Conservation (phyloP, 2,797 vertebrate genomes). For the Enteromius thamalakanensis region DNA sequence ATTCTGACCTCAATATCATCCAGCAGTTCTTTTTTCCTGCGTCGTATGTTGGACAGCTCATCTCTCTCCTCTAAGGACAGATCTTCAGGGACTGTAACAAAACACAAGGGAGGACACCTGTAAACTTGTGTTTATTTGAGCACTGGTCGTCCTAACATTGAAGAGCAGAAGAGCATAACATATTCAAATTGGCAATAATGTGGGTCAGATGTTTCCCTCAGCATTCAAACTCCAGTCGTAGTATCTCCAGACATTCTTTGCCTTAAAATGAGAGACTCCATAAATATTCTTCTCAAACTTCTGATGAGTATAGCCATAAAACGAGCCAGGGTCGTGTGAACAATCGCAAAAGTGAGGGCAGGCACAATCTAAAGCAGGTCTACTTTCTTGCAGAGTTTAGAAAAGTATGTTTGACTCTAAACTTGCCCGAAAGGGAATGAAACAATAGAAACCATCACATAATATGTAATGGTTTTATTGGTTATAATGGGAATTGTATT, state of each 20-base stretch:
- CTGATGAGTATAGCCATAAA: not conserved
- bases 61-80: slow-evolving; percentile 92
- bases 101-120: slow-evolving; percentile 9
- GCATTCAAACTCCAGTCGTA: not conserved
- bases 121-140: not conserved
- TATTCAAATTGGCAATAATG: slow-evolving; percentile 11
- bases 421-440: not conserved
- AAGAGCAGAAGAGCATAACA: not conserved
- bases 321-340: not conserved
- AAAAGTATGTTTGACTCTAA: not conserved
- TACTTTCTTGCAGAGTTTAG: not conserved
- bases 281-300: not conserved
- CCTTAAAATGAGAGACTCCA: not conserved
- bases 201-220: not conserved
- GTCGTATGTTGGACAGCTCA: slow-evolving; percentile 93
- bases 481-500: not conserved
- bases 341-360: not conserved
- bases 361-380: not conserved
- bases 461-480: not conserved
- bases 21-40: slow-evolving; percentile 96
- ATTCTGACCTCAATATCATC: slow-evolving; percentile 94
- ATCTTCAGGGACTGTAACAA: slow-evolving; percentile 88
- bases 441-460: not conserved
- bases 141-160: not conserved
- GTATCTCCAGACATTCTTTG: not conserved